Base-by-base conservation (phyloP, 2,797 vertebrate species). In the Coranthus polyacanthus region DNA sequence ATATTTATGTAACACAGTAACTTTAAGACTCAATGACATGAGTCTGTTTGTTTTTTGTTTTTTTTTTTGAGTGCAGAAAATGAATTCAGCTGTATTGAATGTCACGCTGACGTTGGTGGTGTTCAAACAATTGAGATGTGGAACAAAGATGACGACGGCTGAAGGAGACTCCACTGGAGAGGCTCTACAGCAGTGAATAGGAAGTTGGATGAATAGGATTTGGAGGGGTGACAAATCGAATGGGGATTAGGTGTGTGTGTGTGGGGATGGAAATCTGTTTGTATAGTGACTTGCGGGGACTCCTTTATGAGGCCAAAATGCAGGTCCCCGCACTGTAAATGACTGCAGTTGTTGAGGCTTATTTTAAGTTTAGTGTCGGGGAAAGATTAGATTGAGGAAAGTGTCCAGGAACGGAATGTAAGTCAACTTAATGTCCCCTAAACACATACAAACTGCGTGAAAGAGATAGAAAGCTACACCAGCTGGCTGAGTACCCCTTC, bases 201-300 rank as follows among this genome's bases (percentile, higher is more conserved):
- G 88, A 89, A 88, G 82, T 74, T 45, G 79, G 52, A 75, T 89
- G 88, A 87, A 90, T 77, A 55, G 83, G 86, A 89, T 89, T 89
- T 87, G 78, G 76, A 85, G 72, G 84, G 83, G 82, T 86, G 80
- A 87, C 85, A 82, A 89, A 89, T 83, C 62, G 79, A 83, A 87
- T 45, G 61, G 61, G 85, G 81, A 85, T 89, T 89, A 85, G 79
- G 78, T 62, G 50, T 64, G 57, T 77, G 26, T 68, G 63, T 47
- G 47, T 44, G 55, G 24, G 49, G 39, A 61, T 47, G 52, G 36
- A 65, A 45, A 44, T 52, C 52, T 63, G 56, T 64, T 43, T 71
- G 61, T 56, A 37, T 65, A 53, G 9, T 36, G 34, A 36, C n/a
- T n/a, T 36, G 34, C 34, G 34, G 34, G 4, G 34, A 12, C 12